A percentile compares a stretch with the other conserved stretches of the same genome.
These are phyloP conservation scores for Sphaeramia orbicularis DNA, from an alignment of 2,797 vertebrate species.

Conservation along the genomic window DNA sequence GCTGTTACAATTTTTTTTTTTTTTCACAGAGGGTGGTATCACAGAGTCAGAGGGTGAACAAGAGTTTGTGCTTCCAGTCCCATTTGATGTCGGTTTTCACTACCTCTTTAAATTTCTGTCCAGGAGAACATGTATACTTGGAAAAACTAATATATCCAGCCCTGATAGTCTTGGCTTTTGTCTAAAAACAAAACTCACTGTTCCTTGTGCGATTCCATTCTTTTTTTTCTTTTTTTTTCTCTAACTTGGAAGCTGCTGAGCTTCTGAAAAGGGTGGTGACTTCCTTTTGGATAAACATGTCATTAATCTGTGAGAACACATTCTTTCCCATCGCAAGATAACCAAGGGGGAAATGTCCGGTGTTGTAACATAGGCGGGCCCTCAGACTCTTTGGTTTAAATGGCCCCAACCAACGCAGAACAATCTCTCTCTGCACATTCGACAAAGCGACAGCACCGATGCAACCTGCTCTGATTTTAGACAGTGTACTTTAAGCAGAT, in stretches of 20 bases:
- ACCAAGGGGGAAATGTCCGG: conserved; percentile 87
- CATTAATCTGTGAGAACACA: conserved; percentile 96
- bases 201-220: conserved; percentile 68
- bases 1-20: conserved; percentile 60
- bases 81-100: conserved; percentile 45
- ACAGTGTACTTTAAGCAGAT: background rate
- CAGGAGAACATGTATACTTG: conserved; percentile 14
- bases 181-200: conserved; percentile 53
- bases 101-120: conserved; percentile 27
- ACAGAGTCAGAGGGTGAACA: conserved; percentile 53
- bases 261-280: conserved; percentile 95
- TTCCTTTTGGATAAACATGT: conserved; percentile 99
- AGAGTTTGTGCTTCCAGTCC: conserved; percentile 26
- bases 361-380: conserved; percentile 74
- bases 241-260: conserved; percentile 90
- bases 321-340: conserved; percentile 98
- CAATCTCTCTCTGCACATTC: conserved; percentile 33
- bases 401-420: conserved; percentile 55
- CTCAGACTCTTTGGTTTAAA: conserved; percentile 61
- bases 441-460: conserved; percentile 20
- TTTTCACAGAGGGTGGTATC: conserved; percentile 72
- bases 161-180: conserved; percentile 39
- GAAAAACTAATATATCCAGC: conserved; percentile 27
- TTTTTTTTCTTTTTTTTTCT: conserved; percentile 71
- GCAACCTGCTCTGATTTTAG: conserved; percentile 11